Evolutionary conservation across 2,888 invertebrate species (phyloP), one percentile per base, ranked within the genome.

Genomic region (Caenorhabditis sp.): DNA sequence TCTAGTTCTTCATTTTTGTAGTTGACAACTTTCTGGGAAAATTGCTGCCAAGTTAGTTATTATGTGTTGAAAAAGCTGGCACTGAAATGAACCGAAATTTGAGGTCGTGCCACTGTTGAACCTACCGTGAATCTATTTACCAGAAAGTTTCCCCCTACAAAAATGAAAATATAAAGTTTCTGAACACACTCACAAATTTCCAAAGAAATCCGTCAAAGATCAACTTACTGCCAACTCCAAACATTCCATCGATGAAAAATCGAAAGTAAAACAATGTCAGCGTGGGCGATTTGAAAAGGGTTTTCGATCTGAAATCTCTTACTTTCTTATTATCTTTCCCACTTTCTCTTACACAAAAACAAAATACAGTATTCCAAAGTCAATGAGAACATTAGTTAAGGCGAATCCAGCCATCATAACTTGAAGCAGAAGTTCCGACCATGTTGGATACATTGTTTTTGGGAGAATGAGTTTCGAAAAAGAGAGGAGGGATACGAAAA

Each of bases 221-320:
- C 19, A 54, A 1, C 26, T 26, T 56, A 58, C 56, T 28, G 4
- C 22, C 24, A 1, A 58, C 4, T 58, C 56, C 56, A 1, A 58
- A 10, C n/a, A n/a, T 2, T 1, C 28, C 56, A 58, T 58, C 56
- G 10, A 58, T 28, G 0, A n/a, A 28, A 38, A 59, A 59, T 59
- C 38, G 16, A 6, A 38, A 22, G 35, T 59, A 59, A n/a, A 59
- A 59, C 19, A 59, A 22, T 22, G 59, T 22, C 38, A 59, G 22
- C 19, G 12, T 38, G 1, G 35, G 35, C 0, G 8, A 12, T 19
- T 22, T 38, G 4, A 19, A 7, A 2, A 59, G 19, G 19, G 35
- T 59, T 59, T 59, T 59, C 3, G 59, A 59, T 35, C 59, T 35
- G 59, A 22, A 59, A 59, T 49, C 1, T 7, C 7, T 28, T 4